These are phyloP conservation scores for Vanessa atalanta DNA, from an alignment of 1,140 invertebrate species.

Conservation along the genomic window DNA sequence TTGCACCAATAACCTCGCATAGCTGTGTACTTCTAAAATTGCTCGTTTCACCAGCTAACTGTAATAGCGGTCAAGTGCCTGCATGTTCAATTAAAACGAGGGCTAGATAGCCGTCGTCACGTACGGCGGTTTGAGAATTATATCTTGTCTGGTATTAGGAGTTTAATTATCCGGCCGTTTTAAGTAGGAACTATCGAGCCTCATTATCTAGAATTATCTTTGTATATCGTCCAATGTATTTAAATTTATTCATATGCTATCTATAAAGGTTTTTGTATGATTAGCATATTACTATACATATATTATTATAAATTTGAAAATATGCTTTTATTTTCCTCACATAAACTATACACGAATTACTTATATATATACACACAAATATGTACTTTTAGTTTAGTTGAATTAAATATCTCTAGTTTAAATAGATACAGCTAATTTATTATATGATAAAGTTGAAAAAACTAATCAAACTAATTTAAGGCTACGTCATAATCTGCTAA, in stretches of 20 bases:
- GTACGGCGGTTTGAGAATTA: slow-evolving; percentile 36
- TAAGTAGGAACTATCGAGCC: background rate
- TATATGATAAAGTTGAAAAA: no score
- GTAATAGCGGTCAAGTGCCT: slow-evolving; percentile 39
- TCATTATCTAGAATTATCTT: slow-evolving; percentile 7
- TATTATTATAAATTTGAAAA: no score
- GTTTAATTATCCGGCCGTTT: slow-evolving; percentile 10
- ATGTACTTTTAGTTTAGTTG: no score
- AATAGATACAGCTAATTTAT: no score
- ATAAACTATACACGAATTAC: no score
- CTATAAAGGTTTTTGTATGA: background rate
- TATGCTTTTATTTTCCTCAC: no score
- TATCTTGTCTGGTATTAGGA: slow-evolving; percentile 29
- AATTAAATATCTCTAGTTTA: no score
- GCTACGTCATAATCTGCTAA: no score
- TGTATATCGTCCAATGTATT: background rate
- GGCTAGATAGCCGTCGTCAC: slow-evolving; percentile 38
- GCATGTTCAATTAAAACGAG: slow-evolving; percentile 43
- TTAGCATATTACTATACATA: no score
- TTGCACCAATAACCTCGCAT: slow-evolving; percentile 8
- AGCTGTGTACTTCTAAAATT: slow-evolving; percentile 34
- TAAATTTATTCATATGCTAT: background rate
- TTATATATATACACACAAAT: no score
- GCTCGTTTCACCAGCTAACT: slow-evolving; percentile 34
- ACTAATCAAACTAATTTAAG: no score